Conservation (phyloP, 2,888 invertebrate genomes). For the Cerceris rybyensis region DNA sequence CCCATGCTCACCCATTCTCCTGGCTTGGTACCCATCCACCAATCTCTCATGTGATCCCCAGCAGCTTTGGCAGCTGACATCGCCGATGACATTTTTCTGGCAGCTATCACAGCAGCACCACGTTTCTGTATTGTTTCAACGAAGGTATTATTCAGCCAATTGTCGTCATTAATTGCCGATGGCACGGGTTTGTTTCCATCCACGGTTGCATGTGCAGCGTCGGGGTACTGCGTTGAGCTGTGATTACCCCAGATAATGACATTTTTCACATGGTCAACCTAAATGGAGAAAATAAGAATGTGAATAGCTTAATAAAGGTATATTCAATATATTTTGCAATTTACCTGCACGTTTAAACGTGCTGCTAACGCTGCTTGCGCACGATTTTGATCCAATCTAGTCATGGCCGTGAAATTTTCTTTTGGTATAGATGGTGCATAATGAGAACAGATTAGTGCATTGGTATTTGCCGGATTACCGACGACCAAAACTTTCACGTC, state of each 20-base stretch:
- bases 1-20: slow-evolving; percentile 97
- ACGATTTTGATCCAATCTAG: slow-evolving; percentile 98
- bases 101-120: slow-evolving; percentile 98
- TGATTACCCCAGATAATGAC: slow-evolving; percentile 99
- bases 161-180: slow-evolving; percentile 90
- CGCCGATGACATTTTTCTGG: slow-evolving; percentile 98
- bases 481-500: slow-evolving; percentile 98
- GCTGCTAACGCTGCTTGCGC: slow-evolving; percentile 94
- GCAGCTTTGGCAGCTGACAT: slow-evolving; percentile 99
- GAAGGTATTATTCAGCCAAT: slow-evolving; percentile 91
- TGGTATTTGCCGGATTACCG: slow-evolving; percentile 99
- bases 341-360: slow-evolving; percentile 83
- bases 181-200: slow-evolving; percentile 84
- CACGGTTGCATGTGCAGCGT: slow-evolving; percentile 90
- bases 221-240: slow-evolving; percentile 99
- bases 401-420: slow-evolving; percentile 99
- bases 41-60: slow-evolving; percentile 98
- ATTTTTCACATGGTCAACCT: slow-evolving; percentile 91
- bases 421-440: slow-evolving; percentile 98
- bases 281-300: slow-evolving; percentile 15
- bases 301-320: too few relatives aligned
- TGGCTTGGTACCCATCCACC: slow-evolving; percentile 93
- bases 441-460: slow-evolving; percentile 96
- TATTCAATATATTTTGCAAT: background rate
- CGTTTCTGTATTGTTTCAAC: slow-evolving; percentile 97